Conservation (phyloP, 2,888 invertebrate species). For the Drosophila affinis region DNA sequence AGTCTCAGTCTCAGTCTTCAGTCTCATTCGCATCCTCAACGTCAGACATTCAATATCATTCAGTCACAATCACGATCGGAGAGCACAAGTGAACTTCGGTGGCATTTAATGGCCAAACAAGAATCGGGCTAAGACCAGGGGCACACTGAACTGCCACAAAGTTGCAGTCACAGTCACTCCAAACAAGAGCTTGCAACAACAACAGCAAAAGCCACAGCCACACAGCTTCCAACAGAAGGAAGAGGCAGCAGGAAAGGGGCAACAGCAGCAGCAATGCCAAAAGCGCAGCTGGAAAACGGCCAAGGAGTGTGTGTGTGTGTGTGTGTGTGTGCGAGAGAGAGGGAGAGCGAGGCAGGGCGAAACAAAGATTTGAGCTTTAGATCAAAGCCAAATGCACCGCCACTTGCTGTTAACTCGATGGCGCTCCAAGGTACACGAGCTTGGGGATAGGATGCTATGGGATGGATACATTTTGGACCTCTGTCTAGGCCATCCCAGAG, state of each 20-base stretch:
- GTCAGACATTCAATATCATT: constrained; percentile 70
- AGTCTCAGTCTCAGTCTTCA: too few relatives aligned
- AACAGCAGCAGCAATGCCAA: constrained; percentile 56
- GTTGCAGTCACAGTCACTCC: constrained; percentile 28
- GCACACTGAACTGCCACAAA: constrained; percentile 36
- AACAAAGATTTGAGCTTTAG: constrained; percentile 74
- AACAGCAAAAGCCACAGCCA: constrained; percentile 6
- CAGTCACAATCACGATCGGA: constrained; percentile 67
- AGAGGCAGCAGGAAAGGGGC: not conserved
- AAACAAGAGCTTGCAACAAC: constrained; percentile 32
- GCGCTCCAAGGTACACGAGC: constrained; percentile 73
- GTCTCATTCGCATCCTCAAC: constrained; percentile 55
- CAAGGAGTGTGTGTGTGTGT: constrained; percentile 21
- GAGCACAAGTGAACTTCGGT: constrained; percentile 73
- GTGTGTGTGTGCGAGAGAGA: constrained; percentile 14
- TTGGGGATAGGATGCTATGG: constrained; percentile 35
- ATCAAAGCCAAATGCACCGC: constrained; percentile 75
- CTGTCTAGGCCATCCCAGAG: constrained; percentile 62
- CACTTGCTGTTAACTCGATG: constrained; percentile 76
- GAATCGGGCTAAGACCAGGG: constrained; percentile 39
- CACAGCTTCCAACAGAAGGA: not conserved
- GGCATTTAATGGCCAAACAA: constrained; percentile 61
- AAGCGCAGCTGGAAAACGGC: constrained; percentile 68
- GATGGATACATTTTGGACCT: constrained; percentile 55
- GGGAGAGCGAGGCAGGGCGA: constrained; percentile 43